phyloP scores from a whole-genome alignment of 2,797 vertebrate genomes.

The Yasuhikotakia modesta region DNA sequence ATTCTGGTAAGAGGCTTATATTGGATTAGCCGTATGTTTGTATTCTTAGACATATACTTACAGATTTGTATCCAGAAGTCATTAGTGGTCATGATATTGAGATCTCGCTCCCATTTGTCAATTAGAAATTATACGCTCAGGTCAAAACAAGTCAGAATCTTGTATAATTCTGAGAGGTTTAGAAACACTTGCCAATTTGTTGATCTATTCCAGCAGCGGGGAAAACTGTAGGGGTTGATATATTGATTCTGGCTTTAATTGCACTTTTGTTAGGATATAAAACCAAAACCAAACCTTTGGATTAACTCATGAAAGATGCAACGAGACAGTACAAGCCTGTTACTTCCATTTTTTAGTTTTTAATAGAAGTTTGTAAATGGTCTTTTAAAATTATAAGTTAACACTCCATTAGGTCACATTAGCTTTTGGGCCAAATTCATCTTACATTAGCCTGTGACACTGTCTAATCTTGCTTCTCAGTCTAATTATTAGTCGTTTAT shows the following conservation, averaged over 20 bases:
- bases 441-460: not conserved
- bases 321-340: too few relatives aligned
- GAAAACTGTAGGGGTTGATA: constrained; percentile 25
- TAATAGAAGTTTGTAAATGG: not conserved
- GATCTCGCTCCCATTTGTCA: constrained; percentile 32
- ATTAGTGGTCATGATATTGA: constrained; percentile 18
- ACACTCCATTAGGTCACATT: not conserved
- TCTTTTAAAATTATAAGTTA: not conserved
- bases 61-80: constrained; percentile 39
- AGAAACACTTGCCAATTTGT: constrained; percentile 33
- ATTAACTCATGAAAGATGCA: constrained; percentile 7
- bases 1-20: constrained; percentile 38
- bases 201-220: constrained; percentile 31
- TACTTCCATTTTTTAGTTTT: not conserved
- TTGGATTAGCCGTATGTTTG: constrained; percentile 37
- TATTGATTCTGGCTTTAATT: constrained; percentile 37
- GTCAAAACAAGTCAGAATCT: constrained; percentile 18
- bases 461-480: not conserved
- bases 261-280: constrained; percentile 23
- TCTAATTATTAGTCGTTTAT: not conserved
- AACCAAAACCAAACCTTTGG: constrained; percentile 17
- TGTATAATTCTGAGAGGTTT: not conserved
- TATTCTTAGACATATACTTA: constrained; percentile 29
- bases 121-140: constrained; percentile 21
- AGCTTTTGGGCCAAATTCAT: not conserved